These are phyloP conservation scores for Osmoderma eremita DNA, from an alignment of 2,888 invertebrate genomes.

Conservation along the genomic window DNA sequence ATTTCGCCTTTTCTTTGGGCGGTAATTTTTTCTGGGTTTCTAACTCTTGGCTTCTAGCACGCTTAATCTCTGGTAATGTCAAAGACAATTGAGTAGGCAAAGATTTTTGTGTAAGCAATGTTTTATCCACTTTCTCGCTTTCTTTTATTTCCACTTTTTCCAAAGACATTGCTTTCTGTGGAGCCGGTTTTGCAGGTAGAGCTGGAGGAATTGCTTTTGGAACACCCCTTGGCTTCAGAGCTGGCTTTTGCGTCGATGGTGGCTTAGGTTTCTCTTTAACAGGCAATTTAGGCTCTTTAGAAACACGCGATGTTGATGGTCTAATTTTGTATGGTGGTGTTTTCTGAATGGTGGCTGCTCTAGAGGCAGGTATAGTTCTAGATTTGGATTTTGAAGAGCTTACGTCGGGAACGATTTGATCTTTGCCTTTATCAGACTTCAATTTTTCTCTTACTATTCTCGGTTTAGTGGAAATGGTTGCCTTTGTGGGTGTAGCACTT, in stretches of 20 bases:
- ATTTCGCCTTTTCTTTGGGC: conserved; percentile 75
- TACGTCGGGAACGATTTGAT: conserved; percentile 64
- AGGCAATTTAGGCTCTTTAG: conserved; percentile 41
- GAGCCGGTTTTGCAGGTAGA: conserved; percentile 46
- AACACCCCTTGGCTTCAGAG: conserved; percentile 46
- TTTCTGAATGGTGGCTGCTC: conserved; percentile 46
- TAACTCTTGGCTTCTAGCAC: conserved; percentile 72
- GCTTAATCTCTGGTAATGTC: conserved; percentile 63
- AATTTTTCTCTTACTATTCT: conserved; percentile 41
- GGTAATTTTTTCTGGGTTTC: conserved; percentile 65
- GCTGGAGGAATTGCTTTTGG: conserved; percentile 54
- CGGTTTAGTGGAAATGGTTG: conserved; percentile 17
- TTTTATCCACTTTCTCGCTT: conserved; percentile 32
- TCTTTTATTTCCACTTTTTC: conserved; percentile 54
- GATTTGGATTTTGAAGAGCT: conserved; percentile 52
- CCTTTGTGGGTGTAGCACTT: neutral
- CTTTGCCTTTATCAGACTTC: conserved; percentile 58
- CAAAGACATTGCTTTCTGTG: conserved; percentile 66
- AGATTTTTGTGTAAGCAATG: conserved; percentile 64
- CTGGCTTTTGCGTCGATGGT: conserved; percentile 14
- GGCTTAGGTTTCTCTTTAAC: conserved; percentile 44
- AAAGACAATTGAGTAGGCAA: conserved; percentile 53
- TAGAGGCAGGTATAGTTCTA: conserved; percentile 10
- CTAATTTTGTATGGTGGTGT: conserved; percentile 41
- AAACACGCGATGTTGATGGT: conserved; percentile 41